Percentiles rank a stretch among this genome's conserved stretches.
Evolutionary conservation across 2,888 invertebrate genomes (phyloP).

Genomic region (Nemurella pictetii): DNA sequence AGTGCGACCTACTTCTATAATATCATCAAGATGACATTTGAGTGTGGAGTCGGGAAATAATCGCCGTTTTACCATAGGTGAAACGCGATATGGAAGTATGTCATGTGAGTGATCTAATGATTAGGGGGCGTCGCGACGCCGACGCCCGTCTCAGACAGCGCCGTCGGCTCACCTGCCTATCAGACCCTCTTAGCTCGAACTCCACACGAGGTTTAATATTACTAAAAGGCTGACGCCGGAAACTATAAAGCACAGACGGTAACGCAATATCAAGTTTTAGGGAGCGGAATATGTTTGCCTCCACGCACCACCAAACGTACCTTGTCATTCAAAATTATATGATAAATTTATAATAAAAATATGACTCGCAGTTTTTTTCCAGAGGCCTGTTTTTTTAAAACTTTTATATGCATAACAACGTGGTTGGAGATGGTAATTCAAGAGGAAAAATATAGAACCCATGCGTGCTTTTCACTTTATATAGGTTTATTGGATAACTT

Average conservation of each 20-base stretch:
- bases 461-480: background rate
- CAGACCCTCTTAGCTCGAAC: background rate
- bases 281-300: background rate
- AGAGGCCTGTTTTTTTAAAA: background rate
- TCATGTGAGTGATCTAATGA: conserved; percentile 10
- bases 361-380: background rate
- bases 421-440: background rate
- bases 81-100: conserved; percentile 13
- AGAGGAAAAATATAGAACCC: background rate
- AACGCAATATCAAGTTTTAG: background rate
- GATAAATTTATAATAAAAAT: background rate
- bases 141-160: background rate
- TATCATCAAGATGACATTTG: background rate
- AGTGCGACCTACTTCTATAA: background rate
- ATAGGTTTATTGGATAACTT: background rate
- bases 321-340: background rate
- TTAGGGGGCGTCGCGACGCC: background rate
- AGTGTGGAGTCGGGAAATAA: background rate
- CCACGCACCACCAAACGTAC: background rate
- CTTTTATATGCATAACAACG: background rate
- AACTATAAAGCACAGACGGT: background rate
- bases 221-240: background rate
- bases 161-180: background rate
- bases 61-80: background rate
- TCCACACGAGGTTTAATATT: background rate